Evolutionary conservation across 2,888 invertebrate genomes (phyloP).

Genomic region (Leucoma salicis): DNA sequence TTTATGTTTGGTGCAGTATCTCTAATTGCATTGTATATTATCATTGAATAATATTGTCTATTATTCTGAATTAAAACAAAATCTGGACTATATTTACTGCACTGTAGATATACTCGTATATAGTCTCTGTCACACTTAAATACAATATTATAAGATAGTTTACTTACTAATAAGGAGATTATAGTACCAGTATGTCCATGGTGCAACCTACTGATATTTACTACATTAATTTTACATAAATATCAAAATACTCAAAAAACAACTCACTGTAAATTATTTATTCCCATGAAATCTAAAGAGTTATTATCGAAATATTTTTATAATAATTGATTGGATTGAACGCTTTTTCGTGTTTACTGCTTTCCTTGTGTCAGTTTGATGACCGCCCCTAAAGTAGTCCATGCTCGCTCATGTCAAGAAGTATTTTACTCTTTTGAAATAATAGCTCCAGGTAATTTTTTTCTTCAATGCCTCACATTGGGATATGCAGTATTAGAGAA

Average conservation of each 20-base stretch:
- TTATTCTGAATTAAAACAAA: constrained; percentile 56
- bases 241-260: constrained; percentile 78
- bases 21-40: constrained; percentile 80
- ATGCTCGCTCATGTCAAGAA: constrained; percentile 79
- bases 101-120: constrained; percentile 55
- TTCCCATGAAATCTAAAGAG: constrained; percentile 58
- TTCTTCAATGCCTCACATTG: constrained; percentile 79
- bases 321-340: constrained; percentile 82
- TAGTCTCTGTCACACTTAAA: not conserved
- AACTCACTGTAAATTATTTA: constrained; percentile 70
- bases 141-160: not conserved
- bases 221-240: constrained; percentile 54
- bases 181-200: constrained; percentile 53
- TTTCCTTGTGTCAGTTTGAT: constrained; percentile 84
- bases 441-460: constrained; percentile 75
- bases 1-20: constrained; percentile 80
- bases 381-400: constrained; percentile 81
- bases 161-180: not conserved
- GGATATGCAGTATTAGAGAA: constrained; percentile 81
- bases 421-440: constrained; percentile 75
- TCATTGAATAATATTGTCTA: constrained; percentile 68
- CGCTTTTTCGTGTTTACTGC: constrained; percentile 84
- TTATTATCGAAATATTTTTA: constrained; percentile 70
- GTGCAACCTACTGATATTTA: constrained; percentile 46
- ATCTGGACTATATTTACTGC: constrained; percentile 52